Base-by-base conservation (phyloP, 2,113 vertebrate genomes). In the Leucopsar rothschildi region DNA sequence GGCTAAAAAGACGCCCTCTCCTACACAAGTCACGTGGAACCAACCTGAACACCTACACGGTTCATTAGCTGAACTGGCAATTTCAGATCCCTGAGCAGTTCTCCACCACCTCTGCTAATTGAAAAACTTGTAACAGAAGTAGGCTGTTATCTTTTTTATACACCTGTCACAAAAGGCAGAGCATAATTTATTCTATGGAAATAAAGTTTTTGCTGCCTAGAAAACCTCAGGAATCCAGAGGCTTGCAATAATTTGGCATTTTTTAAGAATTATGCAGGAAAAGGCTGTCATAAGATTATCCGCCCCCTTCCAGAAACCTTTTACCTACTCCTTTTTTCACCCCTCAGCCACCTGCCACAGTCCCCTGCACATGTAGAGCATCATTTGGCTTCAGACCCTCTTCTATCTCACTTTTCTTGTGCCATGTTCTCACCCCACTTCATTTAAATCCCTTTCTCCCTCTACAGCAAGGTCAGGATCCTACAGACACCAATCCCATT, bases 1-100 rank as follows among this genome's bases (percentile, higher is more conserved):
- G 40, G 66, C 68, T 82, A 85, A 88, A 90, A 88, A 93, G 93
- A 72, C 2, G 0, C 53, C 63, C 78, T 85, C 55, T 92, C 66
- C 70, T 90, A 76, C 79, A 69, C 53, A 82, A 94, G 90, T 92
- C 89, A 92, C 86, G 19, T 49, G 81, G 89, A 96, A 96, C 72
- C 83, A 92, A 83, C 77, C 72, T 60, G 80, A 96, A 92, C 69
- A 86, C 35, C 91, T 88, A 63, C 91, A 91, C 1, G 20, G 83
- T 88, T 97, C 95, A 93, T 97, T 92, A 97, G 80, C 86, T 94
- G 83, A 86, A 86, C n/a, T 68, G 80, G 72, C 64, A 90, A 88
- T 92, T 94, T 75, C 88, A 91, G 86, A 57, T 94, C 95, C 95
- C 88, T 75, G 44, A 71, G 83, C 76, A 93, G 60, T 56, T 96